Evolutionary conservation across 2,888 invertebrate genomes (phyloP).

Genomic region (Diarsia mendica): DNA sequence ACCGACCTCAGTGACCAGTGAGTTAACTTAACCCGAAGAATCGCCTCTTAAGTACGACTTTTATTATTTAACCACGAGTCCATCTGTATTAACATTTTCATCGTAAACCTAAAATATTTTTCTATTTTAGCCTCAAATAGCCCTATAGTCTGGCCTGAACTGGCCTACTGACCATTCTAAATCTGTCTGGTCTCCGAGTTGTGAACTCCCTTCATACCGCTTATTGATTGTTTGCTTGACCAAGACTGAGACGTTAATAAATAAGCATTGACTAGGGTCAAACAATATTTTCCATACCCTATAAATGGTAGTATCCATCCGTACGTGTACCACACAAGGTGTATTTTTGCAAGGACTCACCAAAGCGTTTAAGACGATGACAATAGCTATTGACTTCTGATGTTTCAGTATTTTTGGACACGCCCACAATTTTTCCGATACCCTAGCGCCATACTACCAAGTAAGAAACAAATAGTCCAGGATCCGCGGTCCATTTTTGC

Average conservation of each 20-base stretch:
- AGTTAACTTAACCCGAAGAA: neutral
- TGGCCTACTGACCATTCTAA: constrained; percentile 4
- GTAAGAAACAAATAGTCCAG: no score
- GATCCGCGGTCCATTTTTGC: no score
- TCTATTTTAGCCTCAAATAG: neutral
- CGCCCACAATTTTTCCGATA: no score
- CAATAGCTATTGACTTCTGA: no score
- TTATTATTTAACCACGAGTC: neutral
- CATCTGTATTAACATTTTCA: no score
- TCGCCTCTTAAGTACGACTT: neutral
- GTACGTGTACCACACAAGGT: neutral
- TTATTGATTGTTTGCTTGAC: neutral
- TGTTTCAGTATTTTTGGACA: no score
- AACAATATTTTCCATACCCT: neutral
- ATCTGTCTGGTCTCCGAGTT: neutral
- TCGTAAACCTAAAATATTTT: no score
- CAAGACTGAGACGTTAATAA: neutral
- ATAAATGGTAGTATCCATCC: neutral
- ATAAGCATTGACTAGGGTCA: neutral
- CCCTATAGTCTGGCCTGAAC: neutral
- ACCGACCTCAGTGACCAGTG: neutral
- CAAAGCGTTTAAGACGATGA: neutral
- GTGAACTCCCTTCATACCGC: neutral
- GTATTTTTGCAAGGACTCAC: neutral
- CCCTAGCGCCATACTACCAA: no score